Evolutionary conservation across 2,113 vertebrate genomes (phyloP).

Genomic region (Glaucidium brasilianum): DNA sequence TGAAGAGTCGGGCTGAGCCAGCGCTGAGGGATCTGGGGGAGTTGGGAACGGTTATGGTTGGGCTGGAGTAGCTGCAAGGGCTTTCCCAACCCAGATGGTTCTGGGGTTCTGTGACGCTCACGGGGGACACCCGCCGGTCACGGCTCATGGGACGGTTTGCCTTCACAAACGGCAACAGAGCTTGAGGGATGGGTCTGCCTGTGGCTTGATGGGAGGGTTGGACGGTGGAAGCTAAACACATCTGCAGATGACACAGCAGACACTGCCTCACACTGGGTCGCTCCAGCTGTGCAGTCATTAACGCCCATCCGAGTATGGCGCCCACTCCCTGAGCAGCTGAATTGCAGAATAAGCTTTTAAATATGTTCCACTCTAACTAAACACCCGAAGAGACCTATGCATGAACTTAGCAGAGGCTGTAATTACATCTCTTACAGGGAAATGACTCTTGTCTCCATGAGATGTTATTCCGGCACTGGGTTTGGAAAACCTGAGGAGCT

Average conservation of each 20-base stretch:
- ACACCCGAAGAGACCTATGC: background rate
- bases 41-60: too few relatives aligned
- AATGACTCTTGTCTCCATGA: background rate
- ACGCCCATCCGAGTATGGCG: fast-evolving
- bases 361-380: background rate
- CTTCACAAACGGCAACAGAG: background rate
- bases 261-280: fast-evolving
- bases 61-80: too few relatives aligned
- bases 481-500: background rate
- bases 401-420: background rate
- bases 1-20: too few relatives aligned
- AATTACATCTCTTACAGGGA: background rate
- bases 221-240: background rate
- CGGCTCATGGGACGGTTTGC: fast-evolving
- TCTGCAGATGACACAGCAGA: background rate
- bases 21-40: too few relatives aligned
- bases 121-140: background rate
- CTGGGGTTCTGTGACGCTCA: background rate
- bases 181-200: background rate
- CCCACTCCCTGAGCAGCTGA: background rate
- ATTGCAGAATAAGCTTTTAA: background rate
- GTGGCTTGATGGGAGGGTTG: background rate
- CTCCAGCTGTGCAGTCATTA: background rate
- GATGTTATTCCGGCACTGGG: fast-evolving
- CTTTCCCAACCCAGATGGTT: too few relatives aligned